These are phyloP conservation scores for Agapostemon virescens DNA, from an alignment of 2,888 invertebrate genomes.

Conservation along the genomic window DNA sequence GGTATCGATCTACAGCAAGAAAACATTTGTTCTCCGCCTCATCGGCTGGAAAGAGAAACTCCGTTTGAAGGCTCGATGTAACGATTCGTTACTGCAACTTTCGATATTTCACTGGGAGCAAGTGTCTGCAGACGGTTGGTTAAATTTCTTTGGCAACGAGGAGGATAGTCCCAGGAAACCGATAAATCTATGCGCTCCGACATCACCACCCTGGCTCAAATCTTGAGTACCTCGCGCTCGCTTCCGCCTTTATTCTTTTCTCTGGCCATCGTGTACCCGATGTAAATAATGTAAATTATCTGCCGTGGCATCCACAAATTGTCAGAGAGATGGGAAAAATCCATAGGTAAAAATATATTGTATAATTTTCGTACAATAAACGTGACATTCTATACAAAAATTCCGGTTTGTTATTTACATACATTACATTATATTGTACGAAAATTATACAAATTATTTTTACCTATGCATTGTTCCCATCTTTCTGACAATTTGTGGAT, in stretches of 20 bases:
- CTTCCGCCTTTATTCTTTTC: slow-evolving; percentile 16
- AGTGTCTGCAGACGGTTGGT: slow-evolving; percentile 48
- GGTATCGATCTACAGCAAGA: background rate
- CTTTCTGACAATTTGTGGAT: too few species aligned
- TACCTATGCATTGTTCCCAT: too few species aligned
- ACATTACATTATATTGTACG: too few species aligned
- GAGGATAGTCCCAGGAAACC: slow-evolving; percentile 61
- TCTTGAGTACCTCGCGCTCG: slow-evolving; percentile 56
- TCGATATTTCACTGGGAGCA: slow-evolving; percentile 48
- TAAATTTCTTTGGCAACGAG: slow-evolving; percentile 58
- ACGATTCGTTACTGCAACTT: slow-evolving; percentile 42
- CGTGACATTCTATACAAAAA: too few species aligned
- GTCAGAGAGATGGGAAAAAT: too few species aligned
- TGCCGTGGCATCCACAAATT: too few species aligned
- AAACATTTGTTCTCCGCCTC: background rate
- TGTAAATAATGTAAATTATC: too few species aligned
- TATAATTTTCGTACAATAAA: too few species aligned
- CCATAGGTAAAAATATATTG: too few species aligned
- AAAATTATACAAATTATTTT: too few species aligned
- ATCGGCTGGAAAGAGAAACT: background rate
- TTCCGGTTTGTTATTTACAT: too few species aligned
- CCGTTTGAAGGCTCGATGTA: slow-evolving; percentile 11
- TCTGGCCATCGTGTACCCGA: slow-evolving; percentile 2
- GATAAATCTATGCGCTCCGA: slow-evolving; percentile 70
- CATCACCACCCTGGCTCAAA: slow-evolving; percentile 62